Base-by-base conservation (phyloP, 2,888 invertebrate genomes). In the Dione vanillae region DNA sequence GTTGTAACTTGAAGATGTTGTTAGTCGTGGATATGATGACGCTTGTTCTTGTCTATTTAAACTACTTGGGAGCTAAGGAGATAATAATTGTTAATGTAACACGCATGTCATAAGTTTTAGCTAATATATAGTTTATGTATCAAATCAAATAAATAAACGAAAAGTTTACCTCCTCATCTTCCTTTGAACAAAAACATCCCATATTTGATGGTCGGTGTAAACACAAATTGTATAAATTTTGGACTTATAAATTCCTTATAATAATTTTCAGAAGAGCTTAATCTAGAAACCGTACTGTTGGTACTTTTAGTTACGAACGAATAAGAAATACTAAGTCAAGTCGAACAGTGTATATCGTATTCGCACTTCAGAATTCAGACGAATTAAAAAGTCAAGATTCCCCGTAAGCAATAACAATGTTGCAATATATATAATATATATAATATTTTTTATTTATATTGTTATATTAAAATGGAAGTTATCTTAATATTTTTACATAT, bases 381-480 rank as follows among this genome's bases (percentile, higher is more conserved):
- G 9, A 35, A 11, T 7, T 16, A 1, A 16, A 6, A 40, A n/a
- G n/a, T n/a, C n/a, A n/a, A n/a, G n/a, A 56, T 40, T 56, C 56
- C 37, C 56, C 56, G 16, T 5, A 2, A 40, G 11, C 9, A 40
- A 16, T 5, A 37, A 16, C 16, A 56, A 56, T 56, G 56, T 56
- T 56, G 56, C 56, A 54, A 54, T 54, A 54, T 35, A 12, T 12
- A 43, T 43, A n/a, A n/a, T n/a, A n/a, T n/a, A n/a, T n/a, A n/a
- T n/a, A n/a, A n/a, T n/a, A n/a, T n/a, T n/a, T n/a, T n/a, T n/a
- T n/a, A n/a, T n/a, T n/a, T n/a, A n/a, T n/a, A n/a, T n/a, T n/a
- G n/a, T n/a, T n/a, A n/a, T n/a, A n/a, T n/a, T n/a, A n/a, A n/a
- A n/a, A n/a, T n/a, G n/a, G n/a, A n/a, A n/a, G n/a, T n/a, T n/a